Conservation (phyloP, 2,888 invertebrate species). For the Megastigmus dorsalis region DNA sequence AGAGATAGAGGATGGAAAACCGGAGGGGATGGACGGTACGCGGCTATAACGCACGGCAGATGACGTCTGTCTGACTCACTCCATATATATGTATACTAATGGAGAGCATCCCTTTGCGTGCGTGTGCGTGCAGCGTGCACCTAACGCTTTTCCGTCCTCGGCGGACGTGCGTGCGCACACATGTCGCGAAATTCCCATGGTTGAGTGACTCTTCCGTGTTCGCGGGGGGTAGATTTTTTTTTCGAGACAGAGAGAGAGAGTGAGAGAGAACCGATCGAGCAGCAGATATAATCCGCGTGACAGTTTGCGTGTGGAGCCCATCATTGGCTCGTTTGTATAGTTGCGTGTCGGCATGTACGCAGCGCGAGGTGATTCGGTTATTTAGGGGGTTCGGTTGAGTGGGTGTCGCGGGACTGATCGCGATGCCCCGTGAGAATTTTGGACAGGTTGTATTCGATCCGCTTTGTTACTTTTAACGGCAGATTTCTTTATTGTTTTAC, state of each 20-base stretch:
- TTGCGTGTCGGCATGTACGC: too few relatives aligned
- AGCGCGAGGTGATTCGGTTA: neutral
- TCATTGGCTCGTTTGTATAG: slow-evolving; percentile 23
- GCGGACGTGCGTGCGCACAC: slow-evolving; percentile 1
- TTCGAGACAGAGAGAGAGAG: neutral
- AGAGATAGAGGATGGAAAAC: neutral
- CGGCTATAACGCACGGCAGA: slow-evolving; percentile 13
- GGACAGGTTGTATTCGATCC: slow-evolving; percentile 37
- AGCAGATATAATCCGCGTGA: neutral
- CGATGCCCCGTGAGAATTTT: slow-evolving; percentile 44
- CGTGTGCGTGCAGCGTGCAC: neutral
- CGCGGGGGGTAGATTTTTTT: slow-evolving; percentile 50
- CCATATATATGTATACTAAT: neutral
- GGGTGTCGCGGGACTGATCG: neutral
- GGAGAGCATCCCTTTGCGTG: neutral
- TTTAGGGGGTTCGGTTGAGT: neutral
- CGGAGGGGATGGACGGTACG: neutral
- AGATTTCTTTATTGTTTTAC: neutral
- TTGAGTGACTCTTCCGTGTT: slow-evolving; percentile 13
- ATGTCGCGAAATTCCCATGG: slow-evolving; percentile 52
- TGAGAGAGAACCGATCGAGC: neutral
- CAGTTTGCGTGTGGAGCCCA: slow-evolving; percentile 2
- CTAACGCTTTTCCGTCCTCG: neutral
- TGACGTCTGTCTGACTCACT: slow-evolving; percentile 42
- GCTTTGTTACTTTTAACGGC: neutral